Conservation (phyloP, 2,113 vertebrate genomes). For the Sitta europaea region DNA sequence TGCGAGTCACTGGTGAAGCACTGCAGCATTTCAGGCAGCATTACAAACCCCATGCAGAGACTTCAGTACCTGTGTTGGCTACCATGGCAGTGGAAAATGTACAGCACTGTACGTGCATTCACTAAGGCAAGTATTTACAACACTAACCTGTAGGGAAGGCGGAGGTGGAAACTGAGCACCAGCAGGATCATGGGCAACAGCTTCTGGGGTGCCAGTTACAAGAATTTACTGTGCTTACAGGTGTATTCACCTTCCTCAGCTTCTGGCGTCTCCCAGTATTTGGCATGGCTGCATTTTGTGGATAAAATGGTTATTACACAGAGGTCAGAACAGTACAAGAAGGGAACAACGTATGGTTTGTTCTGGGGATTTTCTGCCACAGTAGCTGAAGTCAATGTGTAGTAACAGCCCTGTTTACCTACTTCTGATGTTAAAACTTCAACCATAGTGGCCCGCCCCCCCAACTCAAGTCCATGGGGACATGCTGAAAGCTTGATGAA, state of each 20-base stretch:
- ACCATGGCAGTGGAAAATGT: background rate
- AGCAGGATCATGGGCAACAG: background rate
- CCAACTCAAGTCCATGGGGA: background rate
- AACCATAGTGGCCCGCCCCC: background rate
- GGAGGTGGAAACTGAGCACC: background rate
- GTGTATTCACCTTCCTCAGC: background rate
- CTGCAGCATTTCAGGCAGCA: background rate
- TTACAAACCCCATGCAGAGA: background rate
- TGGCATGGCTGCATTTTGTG: background rate
- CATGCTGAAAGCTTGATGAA: slow-evolving; percentile 12
- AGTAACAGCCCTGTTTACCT: background rate
- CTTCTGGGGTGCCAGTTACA: background rate
- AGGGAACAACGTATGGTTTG: background rate
- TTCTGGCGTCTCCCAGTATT: background rate
- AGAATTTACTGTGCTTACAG: background rate
- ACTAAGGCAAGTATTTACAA: background rate
- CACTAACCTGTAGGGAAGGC: background rate
- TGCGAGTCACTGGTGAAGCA: background rate
- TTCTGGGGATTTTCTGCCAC: rapidly evolving
- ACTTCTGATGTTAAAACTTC: background rate
- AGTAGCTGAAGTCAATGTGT: background rate
- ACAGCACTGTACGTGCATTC: background rate
- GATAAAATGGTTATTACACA: background rate
- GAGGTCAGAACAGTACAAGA: background rate
- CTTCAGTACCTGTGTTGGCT: background rate